Percentiles rank a stretch among this genome's conserved stretches.
These are phyloP conservation scores for Benthosema pterotum DNA, from an alignment of 2,797 vertebrate species.

Conservation along the genomic window DNA sequence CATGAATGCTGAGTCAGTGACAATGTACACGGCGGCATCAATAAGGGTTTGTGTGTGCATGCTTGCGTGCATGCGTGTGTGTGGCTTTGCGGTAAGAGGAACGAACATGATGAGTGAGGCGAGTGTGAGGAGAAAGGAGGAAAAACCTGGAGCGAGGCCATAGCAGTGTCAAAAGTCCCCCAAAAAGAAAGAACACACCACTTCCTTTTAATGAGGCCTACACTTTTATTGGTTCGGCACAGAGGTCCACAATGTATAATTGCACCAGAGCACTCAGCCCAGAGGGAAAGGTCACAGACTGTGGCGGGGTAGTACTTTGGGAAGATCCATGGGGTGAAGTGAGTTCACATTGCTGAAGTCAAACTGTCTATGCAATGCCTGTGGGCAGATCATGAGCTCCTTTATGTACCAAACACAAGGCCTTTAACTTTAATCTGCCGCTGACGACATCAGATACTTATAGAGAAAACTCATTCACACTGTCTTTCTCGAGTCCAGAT, in stretches of 20 bases:
- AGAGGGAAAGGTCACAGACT: constrained; percentile 61
- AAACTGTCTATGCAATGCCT: constrained; percentile 13
- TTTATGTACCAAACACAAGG: neutral
- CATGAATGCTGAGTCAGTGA: neutral
- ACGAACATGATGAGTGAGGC: constrained; percentile 13
- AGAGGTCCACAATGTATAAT: constrained; percentile 49
- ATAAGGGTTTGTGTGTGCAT: too few species aligned
- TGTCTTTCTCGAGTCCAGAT: neutral
- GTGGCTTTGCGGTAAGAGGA: neutral
- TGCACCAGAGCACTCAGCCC: constrained; percentile 49
- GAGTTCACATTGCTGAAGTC: neutral
- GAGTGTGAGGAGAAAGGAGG: constrained; percentile 36
- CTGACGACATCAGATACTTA: neutral
- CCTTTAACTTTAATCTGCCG: neutral
- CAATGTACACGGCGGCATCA: too few species aligned
- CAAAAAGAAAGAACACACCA: constrained; percentile 37
- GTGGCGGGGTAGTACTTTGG: constrained; percentile 16
- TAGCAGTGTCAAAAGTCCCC: constrained; percentile 32
- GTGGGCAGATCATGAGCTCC: neutral
- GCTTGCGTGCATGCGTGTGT: neutral
- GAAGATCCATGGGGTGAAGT: constrained; percentile 13
- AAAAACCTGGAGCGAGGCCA: constrained; percentile 40
- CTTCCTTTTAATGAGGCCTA: constrained; percentile 53
- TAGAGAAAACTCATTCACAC: neutral
- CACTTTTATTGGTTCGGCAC: constrained; percentile 46